phyloP scores from a whole-genome alignment of 2,113 vertebrate species.

The Calidris pygmaea region DNA sequence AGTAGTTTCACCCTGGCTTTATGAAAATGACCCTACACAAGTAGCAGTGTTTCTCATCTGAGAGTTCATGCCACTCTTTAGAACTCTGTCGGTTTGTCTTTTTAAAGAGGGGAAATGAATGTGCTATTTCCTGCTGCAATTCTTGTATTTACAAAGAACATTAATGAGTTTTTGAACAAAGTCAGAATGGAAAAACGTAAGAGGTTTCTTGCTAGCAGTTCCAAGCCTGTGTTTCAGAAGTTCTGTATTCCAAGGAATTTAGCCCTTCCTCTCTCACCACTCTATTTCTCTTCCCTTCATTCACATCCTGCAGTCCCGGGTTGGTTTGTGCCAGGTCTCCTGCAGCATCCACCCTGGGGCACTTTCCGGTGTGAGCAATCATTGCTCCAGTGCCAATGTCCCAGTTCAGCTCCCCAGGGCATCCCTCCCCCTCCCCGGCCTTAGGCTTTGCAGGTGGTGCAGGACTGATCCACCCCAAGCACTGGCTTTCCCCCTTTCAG shows the following conservation, averaged over 20 bases:
- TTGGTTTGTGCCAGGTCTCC: background rate
- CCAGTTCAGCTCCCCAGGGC: background rate
- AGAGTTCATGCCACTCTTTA: background rate
- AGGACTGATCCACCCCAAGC: background rate
- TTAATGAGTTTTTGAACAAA: background rate
- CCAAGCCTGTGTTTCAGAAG: background rate
- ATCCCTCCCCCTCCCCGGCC: accelerated
- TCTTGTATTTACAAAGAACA: background rate
- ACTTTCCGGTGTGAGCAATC: accelerated
- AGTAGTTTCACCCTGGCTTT: background rate
- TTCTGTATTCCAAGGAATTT: background rate
- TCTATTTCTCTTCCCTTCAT: background rate
- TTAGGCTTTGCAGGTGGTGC: background rate
- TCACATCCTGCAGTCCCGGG: background rate
- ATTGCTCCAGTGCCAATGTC: background rate
- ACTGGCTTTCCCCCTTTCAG: background rate
- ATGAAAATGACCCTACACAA: background rate
- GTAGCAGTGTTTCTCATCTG: background rate
- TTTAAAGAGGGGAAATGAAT: background rate
- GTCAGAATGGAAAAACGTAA: background rate
- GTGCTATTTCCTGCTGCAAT: background rate
- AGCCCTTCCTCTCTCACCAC: background rate
- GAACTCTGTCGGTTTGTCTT: background rate
- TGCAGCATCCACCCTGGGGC: background rate
- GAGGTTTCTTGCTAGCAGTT: background rate